Conservation (phyloP, 2,113 vertebrate genomes). For the Coturnix japonica region DNA sequence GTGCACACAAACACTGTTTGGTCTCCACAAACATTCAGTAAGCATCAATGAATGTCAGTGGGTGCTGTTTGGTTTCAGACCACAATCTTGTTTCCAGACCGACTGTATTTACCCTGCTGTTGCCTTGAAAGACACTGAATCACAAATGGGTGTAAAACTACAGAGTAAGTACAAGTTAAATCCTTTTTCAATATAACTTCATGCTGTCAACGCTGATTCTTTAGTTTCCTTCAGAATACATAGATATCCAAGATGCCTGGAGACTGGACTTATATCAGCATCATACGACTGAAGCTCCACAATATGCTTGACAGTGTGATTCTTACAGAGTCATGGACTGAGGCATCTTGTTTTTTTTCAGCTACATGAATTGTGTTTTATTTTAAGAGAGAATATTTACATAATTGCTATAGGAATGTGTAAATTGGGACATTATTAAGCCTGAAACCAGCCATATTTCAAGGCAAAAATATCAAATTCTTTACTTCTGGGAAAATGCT, state of each 20-base stretch:
- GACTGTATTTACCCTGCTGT: not conserved
- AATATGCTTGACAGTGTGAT: not conserved
- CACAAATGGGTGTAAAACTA: not conserved
- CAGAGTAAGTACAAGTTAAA: constrained; percentile 35
- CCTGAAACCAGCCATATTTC: not conserved
- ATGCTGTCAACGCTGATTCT: not conserved
- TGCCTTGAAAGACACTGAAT: not conserved
- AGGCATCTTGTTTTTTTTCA: not conserved
- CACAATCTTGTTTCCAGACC: not conserved
- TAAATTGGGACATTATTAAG: not conserved
- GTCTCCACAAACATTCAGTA: too few relatives aligned
- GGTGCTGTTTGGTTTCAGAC: not conserved
- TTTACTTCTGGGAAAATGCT: not conserved
- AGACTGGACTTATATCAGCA: not conserved
- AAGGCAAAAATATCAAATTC: not conserved
- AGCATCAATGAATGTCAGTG: too few relatives aligned
- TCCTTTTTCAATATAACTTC: constrained; percentile 17
- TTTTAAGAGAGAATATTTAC: not conserved
- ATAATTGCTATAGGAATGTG: not conserved
- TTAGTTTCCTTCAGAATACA: constrained; percentile 3
- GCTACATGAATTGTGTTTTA: not conserved
- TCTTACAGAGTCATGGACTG: not conserved
- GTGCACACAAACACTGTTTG: too few relatives aligned
- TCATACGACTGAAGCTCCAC: not conserved
- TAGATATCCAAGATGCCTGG: constrained; percentile 5